A percentile compares a stretch with the other conserved stretches of the same genome.
Conservation (phyloP, 1,140 invertebrate species). For the Trichonephila inaurata region DNA sequence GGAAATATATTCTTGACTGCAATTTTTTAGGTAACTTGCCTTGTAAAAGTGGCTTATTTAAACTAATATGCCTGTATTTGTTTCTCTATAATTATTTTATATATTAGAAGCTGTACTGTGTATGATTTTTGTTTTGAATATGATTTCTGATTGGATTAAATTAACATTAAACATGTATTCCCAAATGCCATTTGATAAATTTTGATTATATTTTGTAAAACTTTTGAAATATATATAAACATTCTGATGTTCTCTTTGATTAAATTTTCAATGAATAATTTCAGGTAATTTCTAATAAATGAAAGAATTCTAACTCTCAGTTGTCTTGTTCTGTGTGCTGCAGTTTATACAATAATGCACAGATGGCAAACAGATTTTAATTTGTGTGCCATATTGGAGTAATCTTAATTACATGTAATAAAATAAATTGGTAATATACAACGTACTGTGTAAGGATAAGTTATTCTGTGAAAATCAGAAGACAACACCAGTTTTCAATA, state of each 20-base stretch:
- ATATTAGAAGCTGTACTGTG: neutral
- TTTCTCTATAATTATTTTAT: neutral
- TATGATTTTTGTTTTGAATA: neutral
- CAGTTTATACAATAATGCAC: slow-evolving; percentile 10
- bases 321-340: neutral
- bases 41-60: neutral
- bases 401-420: neutral
- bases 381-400: slow-evolving; percentile 19
- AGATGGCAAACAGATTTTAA: slow-evolving; percentile 33
- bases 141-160: too few species aligned
- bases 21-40: neutral
- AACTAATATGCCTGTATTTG: neutral
- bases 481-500: neutral
- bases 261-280: too few species aligned
- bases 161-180: too few species aligned
- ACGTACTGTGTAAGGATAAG: neutral
- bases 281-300: neutral
- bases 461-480: neutral
- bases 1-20: neutral
- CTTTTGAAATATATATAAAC: too few species aligned
- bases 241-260: too few species aligned
- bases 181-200: too few species aligned
- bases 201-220: too few species aligned
- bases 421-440: neutral
- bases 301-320: neutral